Evolutionary conservation across 2,797 vertebrate genomes (phyloP).

Genomic region (Chloroceryle amazona): DNA sequence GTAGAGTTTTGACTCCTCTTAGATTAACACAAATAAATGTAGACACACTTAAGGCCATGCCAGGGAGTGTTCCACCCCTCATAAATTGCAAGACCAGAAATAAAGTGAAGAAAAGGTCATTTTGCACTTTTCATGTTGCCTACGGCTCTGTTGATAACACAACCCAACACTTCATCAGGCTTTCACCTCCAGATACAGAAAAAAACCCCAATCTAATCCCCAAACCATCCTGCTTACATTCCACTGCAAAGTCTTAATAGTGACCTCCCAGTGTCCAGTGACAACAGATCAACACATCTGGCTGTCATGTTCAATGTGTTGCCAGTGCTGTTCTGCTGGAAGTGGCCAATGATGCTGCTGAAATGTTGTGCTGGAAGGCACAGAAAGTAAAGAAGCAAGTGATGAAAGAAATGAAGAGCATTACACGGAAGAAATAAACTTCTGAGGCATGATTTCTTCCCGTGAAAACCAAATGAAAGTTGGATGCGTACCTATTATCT

Average conservation of each 20-base stretch:
- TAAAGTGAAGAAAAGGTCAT: neutral
- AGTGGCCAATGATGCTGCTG: neutral
- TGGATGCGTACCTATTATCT: neutral
- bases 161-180: conserved; percentile 17
- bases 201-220: neutral
- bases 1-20: neutral
- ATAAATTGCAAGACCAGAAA: neutral
- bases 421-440: fast-evolving
- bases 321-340: fast-evolving
- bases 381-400: neutral
- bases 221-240: neutral
- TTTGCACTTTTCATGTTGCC: neutral
- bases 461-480: neutral
- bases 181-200: conserved; percentile 5
- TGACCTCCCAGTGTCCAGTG: neutral
- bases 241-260: neutral
- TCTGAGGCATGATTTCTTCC: neutral
- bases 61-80: neutral
- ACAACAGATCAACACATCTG: conserved; percentile 27
- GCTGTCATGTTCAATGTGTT: neutral
- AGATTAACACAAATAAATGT: neutral
- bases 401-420: neutral
- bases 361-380: neutral
- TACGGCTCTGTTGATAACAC: conserved; percentile 22
- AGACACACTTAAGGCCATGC: neutral